A percentile compares a stretch with the other conserved stretches of the same genome.
Evolutionary conservation across 2,113 vertebrate species (phyloP).

Genomic region (Siniperca knerii): DNA sequence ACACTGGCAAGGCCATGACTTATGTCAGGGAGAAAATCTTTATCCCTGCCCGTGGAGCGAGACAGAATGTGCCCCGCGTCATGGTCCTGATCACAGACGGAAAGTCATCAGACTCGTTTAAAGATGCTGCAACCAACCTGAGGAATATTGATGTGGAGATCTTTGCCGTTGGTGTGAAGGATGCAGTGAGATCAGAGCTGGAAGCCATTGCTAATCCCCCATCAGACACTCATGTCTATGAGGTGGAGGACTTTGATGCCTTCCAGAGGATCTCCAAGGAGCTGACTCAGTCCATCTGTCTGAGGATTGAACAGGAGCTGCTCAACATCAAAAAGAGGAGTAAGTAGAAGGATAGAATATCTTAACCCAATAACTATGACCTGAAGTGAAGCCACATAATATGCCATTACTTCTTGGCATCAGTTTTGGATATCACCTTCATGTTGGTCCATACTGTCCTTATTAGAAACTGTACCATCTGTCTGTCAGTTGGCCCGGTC

Average conservation of each 20-base stretch:
- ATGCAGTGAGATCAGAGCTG: slow-evolving; percentile 94
- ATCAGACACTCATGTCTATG: slow-evolving; percentile 92
- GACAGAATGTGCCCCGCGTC: slow-evolving; percentile 93
- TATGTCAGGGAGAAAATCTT: slow-evolving; percentile 97
- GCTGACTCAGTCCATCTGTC: slow-evolving; percentile 96
- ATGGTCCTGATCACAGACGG: slow-evolving; percentile 99
- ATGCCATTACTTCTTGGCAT: not conserved
- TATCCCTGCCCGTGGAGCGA: slow-evolving; percentile 89
- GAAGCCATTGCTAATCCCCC: slow-evolving; percentile 96
- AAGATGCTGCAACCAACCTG: slow-evolving; percentile 92
- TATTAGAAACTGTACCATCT: slow-evolving; percentile 16
- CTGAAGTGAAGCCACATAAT: slow-evolving; percentile 11
- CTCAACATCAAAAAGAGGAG: slow-evolving; percentile 94
- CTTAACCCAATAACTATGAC: not conserved
- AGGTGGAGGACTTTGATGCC: slow-evolving; percentile 99
- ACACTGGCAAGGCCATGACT: slow-evolving; percentile 98
- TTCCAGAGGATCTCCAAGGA: slow-evolving; percentile 98
- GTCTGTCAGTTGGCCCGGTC: not conserved
- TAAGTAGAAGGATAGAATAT: slow-evolving; percentile 81
- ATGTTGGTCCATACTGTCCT: not conserved
- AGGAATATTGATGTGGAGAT: slow-evolving; percentile 95
- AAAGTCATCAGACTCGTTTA: slow-evolving; percentile 97
- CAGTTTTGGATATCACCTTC: slow-evolving; percentile 3
- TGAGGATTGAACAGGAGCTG: slow-evolving; percentile 97
- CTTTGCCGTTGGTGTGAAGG: slow-evolving; percentile 98